phyloP scores from a whole-genome alignment of 2,113 vertebrate genomes.

The Vidua chalybeata region DNA sequence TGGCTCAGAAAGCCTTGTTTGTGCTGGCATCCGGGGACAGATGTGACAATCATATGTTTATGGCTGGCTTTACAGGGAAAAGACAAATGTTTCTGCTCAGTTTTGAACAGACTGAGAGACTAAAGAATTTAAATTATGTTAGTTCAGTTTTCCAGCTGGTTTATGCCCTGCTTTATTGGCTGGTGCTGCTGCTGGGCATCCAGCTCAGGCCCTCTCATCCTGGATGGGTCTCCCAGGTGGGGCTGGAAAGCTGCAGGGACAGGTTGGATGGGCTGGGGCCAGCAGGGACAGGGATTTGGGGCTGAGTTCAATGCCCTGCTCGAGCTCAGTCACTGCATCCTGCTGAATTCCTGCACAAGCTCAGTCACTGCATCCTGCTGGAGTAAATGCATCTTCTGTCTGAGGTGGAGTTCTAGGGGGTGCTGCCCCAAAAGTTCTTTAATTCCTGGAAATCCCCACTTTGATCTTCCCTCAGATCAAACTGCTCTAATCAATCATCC shows the following conservation, averaged over 20 bases:
- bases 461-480: not conserved
- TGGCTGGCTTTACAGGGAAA: not conserved
- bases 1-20: not conserved
- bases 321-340: rapidly evolving
- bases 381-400: rapidly evolving
- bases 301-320: not conserved
- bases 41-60: not conserved
- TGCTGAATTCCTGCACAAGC: not conserved
- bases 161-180: not conserved
- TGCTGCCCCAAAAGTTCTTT: not conserved
- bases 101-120: not conserved
- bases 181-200: not conserved
- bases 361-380: rapidly evolving
- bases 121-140: not conserved
- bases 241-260: not conserved
- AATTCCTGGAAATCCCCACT: not conserved
- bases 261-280: not conserved
- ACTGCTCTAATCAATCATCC: not conserved
- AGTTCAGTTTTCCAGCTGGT: not conserved
- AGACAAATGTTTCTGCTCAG: not conserved
- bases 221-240: not conserved
- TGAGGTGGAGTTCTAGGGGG: rapidly evolving
- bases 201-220: rapidly evolving
- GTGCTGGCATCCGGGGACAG: not conserved
- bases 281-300: rapidly evolving